Evolutionary conservation across 2,888 invertebrate species (phyloP), one percentile per base, ranked within the genome.

Genomic region (Xylophagus ater): DNA sequence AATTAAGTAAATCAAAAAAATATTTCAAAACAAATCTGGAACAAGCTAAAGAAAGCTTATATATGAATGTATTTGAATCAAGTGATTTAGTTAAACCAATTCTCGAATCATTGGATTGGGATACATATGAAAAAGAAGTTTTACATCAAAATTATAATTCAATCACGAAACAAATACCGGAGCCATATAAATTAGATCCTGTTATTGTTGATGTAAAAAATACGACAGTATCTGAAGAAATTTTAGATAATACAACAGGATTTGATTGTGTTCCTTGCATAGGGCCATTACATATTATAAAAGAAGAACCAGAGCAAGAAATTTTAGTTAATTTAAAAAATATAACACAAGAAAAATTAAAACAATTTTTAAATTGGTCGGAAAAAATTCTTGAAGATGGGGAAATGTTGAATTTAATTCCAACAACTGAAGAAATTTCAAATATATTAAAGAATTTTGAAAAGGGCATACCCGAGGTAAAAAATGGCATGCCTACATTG

Each of bases 101-200:
- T 18, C 70, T 76, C 42, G 75, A 75, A 51, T 69, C 73, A 3
- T 71, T 78, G 65, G 75, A 80, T 52, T 76, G 75, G 74, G 72
- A 73, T 47, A 67, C 68, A 43, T 73, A 76, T 56, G 76, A 76
- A 57, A 72, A 71, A 51, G 73, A 76, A 52, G 63, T 68, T 2
- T 66, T 60, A 41, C 63, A 67, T 41, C 69, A 72, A 12, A 67
- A 69, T 41, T 66, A 65, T 24, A 52, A 69, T 15, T 67, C 72
- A n/a, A 60, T 64, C 57, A 57, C 60, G 9, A 65, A 63, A 18
- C 55, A 54, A 46, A 51, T 73, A 41, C 73, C 73, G 2, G 60
- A 61, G 20, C 72, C 73, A 4, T 60, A 70, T 21, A 65, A 66
- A 55, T 54, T 70, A 46, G 60, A 59, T 19, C 70, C 74, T 0